These are phyloP conservation scores for Gouania willdenowi DNA, from an alignment of 2,797 vertebrate genomes.

Conservation along the genomic window DNA sequence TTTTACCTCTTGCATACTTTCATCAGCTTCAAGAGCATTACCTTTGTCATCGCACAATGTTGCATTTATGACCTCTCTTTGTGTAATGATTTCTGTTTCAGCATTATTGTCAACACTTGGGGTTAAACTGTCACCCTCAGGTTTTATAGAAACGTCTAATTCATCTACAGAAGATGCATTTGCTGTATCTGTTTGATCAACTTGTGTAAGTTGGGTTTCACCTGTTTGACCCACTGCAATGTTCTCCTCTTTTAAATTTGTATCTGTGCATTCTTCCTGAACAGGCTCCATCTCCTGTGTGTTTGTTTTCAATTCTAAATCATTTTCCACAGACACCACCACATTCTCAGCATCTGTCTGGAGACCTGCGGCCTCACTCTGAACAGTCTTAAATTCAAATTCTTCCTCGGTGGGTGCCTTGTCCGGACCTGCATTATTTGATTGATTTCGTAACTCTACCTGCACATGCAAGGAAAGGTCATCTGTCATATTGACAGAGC, in stretches of 20 bases:
- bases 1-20: conserved; percentile 4
- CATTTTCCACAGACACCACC: conserved; percentile 22
- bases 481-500: conserved; percentile 23
- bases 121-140: not conserved
- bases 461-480: conserved; percentile 15
- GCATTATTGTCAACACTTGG: too few relatives aligned
- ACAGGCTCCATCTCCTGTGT: conserved; percentile 27
- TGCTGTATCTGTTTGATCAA: conserved; percentile 3
- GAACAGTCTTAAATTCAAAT: conserved; percentile 19
- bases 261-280: conserved; percentile 4
- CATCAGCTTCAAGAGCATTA: conserved; percentile 2
- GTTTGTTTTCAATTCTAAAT: conserved; percentile 23
- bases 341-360: conserved; percentile 25
- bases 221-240: conserved; percentile 1
- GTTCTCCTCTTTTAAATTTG: conserved; percentile 11
- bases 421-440: conserved; percentile 31
- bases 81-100: conserved; percentile 12
- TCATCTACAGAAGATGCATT: not conserved
- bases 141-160: not conserved
- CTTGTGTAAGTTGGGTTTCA: conserved; percentile 3
- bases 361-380: conserved; percentile 21
- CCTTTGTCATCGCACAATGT: not conserved
- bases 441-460: conserved; percentile 29
- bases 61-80: conserved; percentile 8
- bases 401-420: conserved; percentile 19